Base-by-base conservation (phyloP, 2,888 invertebrate genomes). In the Dione juno region DNA sequence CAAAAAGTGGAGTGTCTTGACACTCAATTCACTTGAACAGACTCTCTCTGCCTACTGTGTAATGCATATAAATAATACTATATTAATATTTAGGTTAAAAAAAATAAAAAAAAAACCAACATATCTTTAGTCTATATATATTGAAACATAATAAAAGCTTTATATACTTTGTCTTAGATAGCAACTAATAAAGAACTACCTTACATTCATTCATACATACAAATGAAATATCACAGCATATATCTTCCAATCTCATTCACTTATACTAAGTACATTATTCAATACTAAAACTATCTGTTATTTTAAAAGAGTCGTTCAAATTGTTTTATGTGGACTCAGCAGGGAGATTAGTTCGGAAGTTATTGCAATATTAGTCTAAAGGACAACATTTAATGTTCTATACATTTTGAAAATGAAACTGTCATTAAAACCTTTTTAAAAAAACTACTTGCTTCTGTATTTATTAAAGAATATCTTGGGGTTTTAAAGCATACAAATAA, bases 81-180 rank as follows among this genome's bases (percentile, higher is more conserved):
- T 28, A 28, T 28, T 28, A 28, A 48, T 16, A 50, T 53, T n/a
- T 1, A 52, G 53, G 19, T n/a, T 37, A 40, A 28, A 67, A 70
- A 45, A 50, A 58, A 35, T 19, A 68, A 57, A 69, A 61, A 21
- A 41, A 57, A 69, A 61, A 21, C 35, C 35, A 13, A 69, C 16
- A 45, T 41, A 19, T 59, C 53, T 40, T 21, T 35, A 65, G 61
- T 65, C 65, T 73, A 71, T 50, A 64, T 76, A 74, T 75, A 73
- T 74, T 75, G 52, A 73, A 72, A 67, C 71, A 64, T 70, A 70
- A 65, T 70, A 72, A 73, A 77, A 74, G 73, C 74, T 71, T 50
- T 35, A 72, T 67, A 68, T 72, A 68, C 16, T 69, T 70, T 54
- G 67, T 66, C 57, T 58, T 69, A 21, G 52, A 64, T 37, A 69